Conservation (phyloP, 2,113 vertebrate genomes). For the Percopsis transmontana region DNA sequence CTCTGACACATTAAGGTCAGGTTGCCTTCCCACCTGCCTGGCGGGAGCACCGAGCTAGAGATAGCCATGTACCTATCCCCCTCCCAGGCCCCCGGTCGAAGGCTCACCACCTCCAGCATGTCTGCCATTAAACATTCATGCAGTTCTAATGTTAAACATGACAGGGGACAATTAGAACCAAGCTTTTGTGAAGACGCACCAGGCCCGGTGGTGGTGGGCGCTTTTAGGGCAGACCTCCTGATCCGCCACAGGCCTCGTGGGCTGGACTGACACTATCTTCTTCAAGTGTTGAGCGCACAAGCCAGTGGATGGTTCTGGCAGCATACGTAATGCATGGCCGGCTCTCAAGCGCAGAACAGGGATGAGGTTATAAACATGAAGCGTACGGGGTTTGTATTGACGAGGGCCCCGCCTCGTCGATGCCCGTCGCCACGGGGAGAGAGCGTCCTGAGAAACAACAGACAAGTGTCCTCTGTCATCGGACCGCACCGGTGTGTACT, state of each 20-base stretch:
- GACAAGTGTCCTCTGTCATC: slow-evolving; percentile 51
- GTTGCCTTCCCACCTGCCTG: slow-evolving; percentile 42
- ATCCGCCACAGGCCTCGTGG: slow-evolving; percentile 1
- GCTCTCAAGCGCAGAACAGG: slow-evolving; percentile 56
- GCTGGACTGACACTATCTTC: slow-evolving; percentile 36
- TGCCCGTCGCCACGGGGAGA: slow-evolving; percentile 52
- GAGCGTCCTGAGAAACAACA: slow-evolving; percentile 51
- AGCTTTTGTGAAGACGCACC: not conserved
- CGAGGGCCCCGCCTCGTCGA: slow-evolving; percentile 57
- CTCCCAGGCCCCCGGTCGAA: not conserved
- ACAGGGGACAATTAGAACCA: slow-evolving; percentile 39
- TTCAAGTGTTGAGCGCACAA: slow-evolving; percentile 49
- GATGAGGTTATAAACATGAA: slow-evolving; percentile 71
- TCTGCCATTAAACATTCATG: slow-evolving; percentile 71
- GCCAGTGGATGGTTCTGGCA: slow-evolving; percentile 56
- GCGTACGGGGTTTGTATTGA: slow-evolving; percentile 61
- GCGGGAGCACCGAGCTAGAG: slow-evolving; percentile 47
- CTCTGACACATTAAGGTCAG: slow-evolving; percentile 77
- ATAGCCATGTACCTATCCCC: slow-evolving; percentile 33
- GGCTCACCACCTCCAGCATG: slow-evolving; percentile 22
- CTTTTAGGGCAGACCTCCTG: slow-evolving; percentile 14
- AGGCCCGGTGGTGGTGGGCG: not conserved
- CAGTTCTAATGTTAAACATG: slow-evolving; percentile 71
- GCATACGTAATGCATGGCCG: slow-evolving; percentile 73
- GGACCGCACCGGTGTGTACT: no score